A percentile compares a stretch with the other conserved stretches of the same genome.
These are phyloP conservation scores for Samia ricini DNA, from an alignment of 1,140 invertebrate species.

Conservation along the genomic window DNA sequence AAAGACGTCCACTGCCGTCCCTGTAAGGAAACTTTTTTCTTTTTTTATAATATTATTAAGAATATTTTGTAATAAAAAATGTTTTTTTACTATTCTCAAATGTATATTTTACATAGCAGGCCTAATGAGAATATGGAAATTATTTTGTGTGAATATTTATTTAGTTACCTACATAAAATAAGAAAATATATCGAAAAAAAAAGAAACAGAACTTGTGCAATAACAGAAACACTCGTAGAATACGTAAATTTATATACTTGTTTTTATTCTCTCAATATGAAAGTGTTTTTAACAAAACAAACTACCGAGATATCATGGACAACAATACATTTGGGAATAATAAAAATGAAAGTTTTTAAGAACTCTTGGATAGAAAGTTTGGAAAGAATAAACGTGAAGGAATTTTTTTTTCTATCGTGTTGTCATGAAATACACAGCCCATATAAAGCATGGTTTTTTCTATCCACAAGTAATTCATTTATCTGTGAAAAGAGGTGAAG, in stretches of 20 bases:
- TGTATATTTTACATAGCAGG: no score
- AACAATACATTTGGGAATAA: conserved; percentile 1
- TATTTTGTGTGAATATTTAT: no score
- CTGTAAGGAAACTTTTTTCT: no score
- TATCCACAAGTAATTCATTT: conserved; percentile 30
- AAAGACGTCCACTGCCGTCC: no score
- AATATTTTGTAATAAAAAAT: no score
- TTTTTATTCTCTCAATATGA: not conserved
- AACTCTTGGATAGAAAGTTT: not conserved
- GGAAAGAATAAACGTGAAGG: conserved; percentile 2
- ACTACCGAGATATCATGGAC: not conserved
- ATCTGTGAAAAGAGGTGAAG: conserved; percentile 37
- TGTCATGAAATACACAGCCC: conserved; percentile 10
- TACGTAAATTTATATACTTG: not conserved
- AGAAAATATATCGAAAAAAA: not conserved
- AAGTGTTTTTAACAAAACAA: not conserved
- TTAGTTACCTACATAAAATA: no score
- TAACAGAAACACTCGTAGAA: not conserved
- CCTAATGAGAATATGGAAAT: no score
- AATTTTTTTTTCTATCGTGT: conserved; percentile 7
- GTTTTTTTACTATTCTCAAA: no score
- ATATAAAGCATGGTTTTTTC: conserved; percentile 21
- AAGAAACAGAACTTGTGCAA: not conserved
- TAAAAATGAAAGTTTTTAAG: not conserved
- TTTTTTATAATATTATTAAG: no score